Conservation (phyloP, 2,113 vertebrate genomes). For the Recurvirostra avosetta region DNA sequence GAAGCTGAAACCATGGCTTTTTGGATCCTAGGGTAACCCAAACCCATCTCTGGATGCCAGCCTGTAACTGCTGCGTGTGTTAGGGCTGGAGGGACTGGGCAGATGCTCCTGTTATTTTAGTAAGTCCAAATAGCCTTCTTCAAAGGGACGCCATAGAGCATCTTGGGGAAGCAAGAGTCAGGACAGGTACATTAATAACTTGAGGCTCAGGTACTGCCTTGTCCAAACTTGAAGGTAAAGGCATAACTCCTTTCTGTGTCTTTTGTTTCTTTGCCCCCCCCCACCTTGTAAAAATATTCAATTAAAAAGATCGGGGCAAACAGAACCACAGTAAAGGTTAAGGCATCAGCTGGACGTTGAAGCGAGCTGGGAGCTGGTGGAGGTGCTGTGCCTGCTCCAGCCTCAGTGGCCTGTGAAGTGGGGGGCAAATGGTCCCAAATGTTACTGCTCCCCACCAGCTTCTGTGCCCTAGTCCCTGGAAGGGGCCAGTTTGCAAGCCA, state of each 20-base stretch:
- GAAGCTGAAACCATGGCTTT: neutral
- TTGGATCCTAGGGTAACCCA: neutral
- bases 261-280: neutral
- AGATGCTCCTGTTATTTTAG: neutral
- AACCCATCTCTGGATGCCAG: neutral
- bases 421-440: neutral
- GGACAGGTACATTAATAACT: neutral
- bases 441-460: neutral
- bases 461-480: neutral
- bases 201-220: neutral
- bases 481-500: neutral
- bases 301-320: neutral
- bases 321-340: neutral
- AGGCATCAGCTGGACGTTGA: neutral
- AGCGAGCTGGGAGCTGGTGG: neutral
- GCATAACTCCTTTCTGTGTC: neutral
- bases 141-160: neutral
- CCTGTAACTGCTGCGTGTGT: neutral
- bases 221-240: neutral
- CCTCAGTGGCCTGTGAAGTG: neutral
- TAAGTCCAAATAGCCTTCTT: neutral
- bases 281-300: too few species aligned
- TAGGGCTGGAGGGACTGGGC: neutral
- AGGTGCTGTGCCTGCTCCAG: neutral
- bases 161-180: neutral